Evolutionary conservation across 2,888 invertebrate species (phyloP).

Genomic region (Sacculina carcini): DNA sequence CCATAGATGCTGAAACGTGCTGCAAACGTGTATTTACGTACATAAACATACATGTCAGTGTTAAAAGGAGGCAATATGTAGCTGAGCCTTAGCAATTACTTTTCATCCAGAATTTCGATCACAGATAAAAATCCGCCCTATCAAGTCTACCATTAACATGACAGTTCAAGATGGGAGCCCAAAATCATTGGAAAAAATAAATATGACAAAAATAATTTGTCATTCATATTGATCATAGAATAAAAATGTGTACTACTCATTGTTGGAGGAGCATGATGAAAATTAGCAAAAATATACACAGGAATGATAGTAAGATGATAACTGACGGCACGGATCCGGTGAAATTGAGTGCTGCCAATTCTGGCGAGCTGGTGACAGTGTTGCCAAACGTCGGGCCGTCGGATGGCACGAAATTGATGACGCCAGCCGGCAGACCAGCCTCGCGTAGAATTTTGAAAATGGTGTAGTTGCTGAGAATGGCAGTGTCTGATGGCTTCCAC

Average conservation of each 20-base stretch:
- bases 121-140: no score
- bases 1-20: slow-evolving; percentile 80
- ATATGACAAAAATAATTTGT: no score
- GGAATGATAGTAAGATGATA: background rate
- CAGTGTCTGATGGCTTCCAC: slow-evolving; percentile 98
- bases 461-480: slow-evolving; percentile 77
- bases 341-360: slow-evolving; percentile 84
- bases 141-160: no score
- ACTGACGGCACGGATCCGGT: slow-evolving; percentile 81
- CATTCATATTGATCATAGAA: no score
- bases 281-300: background rate
- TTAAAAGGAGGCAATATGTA: no score
- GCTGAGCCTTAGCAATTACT: no score
- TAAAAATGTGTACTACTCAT: no score
- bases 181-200: no score
- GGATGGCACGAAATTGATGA: slow-evolving; percentile 88
- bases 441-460: slow-evolving; percentile 79
- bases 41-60: background rate
- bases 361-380: slow-evolving; percentile 51
- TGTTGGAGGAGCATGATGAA: no score
- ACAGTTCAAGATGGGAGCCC: no score
- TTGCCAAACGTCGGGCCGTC: slow-evolving; percentile 89
- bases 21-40: slow-evolving; percentile 18
- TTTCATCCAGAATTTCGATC: no score
- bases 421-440: slow-evolving; percentile 83